Base-by-base conservation (phyloP, 2,888 invertebrate species). In the Pherbina coryleti region DNA sequence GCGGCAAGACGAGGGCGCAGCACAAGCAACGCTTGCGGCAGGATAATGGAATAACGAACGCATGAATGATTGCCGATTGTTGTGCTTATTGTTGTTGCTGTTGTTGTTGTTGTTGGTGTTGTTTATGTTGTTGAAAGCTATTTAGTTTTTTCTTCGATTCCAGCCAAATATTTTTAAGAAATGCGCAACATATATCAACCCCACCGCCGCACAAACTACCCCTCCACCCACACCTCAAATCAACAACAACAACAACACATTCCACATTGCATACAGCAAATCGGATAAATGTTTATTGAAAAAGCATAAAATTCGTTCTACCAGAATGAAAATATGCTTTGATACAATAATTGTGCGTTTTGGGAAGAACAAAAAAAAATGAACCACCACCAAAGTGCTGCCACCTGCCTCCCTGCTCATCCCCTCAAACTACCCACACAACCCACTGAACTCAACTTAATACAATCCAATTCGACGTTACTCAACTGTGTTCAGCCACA, bases 241-340 rank as follows among this genome's bases (percentile, higher is more conserved):
- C 25, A 34, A 14, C 49, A 37, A 5, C 22, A 22, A 69, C 17
- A 85, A 85, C 86, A 81, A 75, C 62, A 86, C 85, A 86, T 86
- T 84, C 87, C 87, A 81, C 55, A 7, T 1, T 3, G 22, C n/a
- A 31, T 17, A 66, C 17, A 28, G 49, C 22, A 88, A 89, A 89
- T 89, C 89, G 89, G 88, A 88, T 89, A 89, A 75, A 89, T 89
- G 89, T 89, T 89, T 89, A 89, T 89, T 89, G 89, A 89, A 89
- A 89, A 89, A 87, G 88, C 88, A 89, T 89, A 89, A 89, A 89
- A 89, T 88, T 88, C 89, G 88, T 89, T 89, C 89, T 89, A 89
- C 88, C 88, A 89, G 89, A 89, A 89, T 87, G 86, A 89, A 89
- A 89, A 89, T 89, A 89, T 89, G 89, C 89, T 86, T 89, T 89